phyloP scores from a whole-genome alignment of 1,140 invertebrate species.

The Ostrea denselamellosa region DNA sequence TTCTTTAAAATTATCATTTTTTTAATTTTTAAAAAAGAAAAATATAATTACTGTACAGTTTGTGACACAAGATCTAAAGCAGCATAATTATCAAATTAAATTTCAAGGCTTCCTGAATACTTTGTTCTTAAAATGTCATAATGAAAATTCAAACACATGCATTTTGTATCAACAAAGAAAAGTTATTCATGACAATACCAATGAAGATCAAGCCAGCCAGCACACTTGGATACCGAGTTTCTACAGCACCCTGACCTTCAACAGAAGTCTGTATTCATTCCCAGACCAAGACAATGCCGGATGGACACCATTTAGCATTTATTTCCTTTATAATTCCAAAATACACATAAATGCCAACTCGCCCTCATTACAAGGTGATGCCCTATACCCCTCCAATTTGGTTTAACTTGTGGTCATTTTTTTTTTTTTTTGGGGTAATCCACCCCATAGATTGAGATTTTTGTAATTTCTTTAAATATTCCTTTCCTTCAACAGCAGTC shows the following conservation, averaged over 20 bases:
- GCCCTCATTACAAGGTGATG: too few species aligned
- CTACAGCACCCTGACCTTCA: not conserved
- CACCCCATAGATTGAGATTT: not conserved
- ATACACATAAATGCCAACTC: too few species aligned
- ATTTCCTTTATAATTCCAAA: conserved; percentile 3
- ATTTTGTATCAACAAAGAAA: not conserved
- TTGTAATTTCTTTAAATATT: not conserved
- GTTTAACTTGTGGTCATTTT: too few species aligned
- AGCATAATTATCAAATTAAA: not conserved
- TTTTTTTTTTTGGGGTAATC: not conserved
- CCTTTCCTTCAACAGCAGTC: too few species aligned
- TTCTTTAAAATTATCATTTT: not conserved
- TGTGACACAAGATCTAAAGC: not conserved
- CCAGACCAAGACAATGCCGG: not conserved
- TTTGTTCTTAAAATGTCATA: conserved; percentile 1
- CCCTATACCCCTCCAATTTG: too few species aligned
- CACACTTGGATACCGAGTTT: not conserved
- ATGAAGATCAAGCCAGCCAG: not conserved
- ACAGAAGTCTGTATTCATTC: not conserved
- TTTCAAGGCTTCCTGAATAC: not conserved
- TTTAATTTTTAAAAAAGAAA: too few species aligned
- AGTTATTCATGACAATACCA: not conserved
- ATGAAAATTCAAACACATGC: conserved; percentile 18
- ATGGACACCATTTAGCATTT: not conserved
- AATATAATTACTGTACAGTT: too few species aligned